These are phyloP conservation scores for Neodon shergylaensis DNA, from an alignment of 2,113 vertebrate genomes.

Conservation along the genomic window DNA sequence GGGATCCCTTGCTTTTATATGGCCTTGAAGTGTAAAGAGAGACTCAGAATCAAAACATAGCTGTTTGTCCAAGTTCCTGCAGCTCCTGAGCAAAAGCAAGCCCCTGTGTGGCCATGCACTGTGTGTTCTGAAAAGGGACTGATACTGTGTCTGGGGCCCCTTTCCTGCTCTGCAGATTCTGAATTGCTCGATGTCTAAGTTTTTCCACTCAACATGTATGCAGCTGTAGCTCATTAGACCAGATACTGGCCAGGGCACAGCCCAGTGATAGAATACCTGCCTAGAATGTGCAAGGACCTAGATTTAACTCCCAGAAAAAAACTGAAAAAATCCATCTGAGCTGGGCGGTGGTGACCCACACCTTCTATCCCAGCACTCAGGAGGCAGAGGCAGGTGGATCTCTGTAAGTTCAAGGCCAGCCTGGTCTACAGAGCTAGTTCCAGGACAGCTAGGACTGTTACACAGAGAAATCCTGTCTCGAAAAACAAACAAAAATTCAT, in stretches of 20 bases:
- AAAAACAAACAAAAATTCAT: neutral
- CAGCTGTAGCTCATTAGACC: neutral
- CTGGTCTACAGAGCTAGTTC: too few species aligned
- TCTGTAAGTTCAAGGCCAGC: too few species aligned
- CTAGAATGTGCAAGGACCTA: too few species aligned
- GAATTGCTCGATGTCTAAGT: neutral
- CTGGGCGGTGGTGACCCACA: too few species aligned
- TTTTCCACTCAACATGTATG: neutral
- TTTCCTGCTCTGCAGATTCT: conserved; percentile 30
- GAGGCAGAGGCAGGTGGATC: too few species aligned
- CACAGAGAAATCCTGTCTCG: too few species aligned
- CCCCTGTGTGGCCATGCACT: neutral
- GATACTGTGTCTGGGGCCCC: neutral
- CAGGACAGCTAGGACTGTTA: too few species aligned
- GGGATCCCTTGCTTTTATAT: conserved; percentile 44
- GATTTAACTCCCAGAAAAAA: neutral
- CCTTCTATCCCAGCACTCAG: too few species aligned
- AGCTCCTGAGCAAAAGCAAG: conserved; percentile 54
- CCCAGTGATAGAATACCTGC: neutral
- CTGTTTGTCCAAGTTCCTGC: conserved; percentile 33
- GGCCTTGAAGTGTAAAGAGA: conserved; percentile 26
- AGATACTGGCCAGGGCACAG: neutral
- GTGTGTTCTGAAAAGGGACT: conserved; percentile 3
- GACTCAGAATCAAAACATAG: conserved; percentile 55
- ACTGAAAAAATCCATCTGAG: neutral